Conservation (phyloP, 2,113 vertebrate genomes). For the Pluvianellus socialis region DNA sequence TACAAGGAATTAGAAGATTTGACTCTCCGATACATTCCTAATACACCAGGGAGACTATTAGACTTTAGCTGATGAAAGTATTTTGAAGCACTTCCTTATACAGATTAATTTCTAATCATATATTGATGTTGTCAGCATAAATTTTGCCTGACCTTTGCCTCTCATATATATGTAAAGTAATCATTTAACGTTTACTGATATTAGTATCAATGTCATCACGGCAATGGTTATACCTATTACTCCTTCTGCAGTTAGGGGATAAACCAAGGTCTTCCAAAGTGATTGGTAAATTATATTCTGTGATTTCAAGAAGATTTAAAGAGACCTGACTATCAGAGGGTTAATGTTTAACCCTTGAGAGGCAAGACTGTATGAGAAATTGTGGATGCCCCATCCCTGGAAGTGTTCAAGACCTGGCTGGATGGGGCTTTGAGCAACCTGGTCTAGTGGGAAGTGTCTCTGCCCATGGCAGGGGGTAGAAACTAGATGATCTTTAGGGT, state of each 20-base stretch:
- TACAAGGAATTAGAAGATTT: not conserved
- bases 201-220: not conserved
- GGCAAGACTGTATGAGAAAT: not conserved
- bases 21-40: not conserved
- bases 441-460: too few relatives aligned
- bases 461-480: too few relatives aligned
- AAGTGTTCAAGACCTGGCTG: too few relatives aligned
- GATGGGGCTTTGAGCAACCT: too few relatives aligned
- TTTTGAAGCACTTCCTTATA: not conserved
- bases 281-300: not conserved
- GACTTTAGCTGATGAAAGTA: not conserved
- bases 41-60: not conserved
- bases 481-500: too few relatives aligned
- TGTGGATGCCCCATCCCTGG: too few relatives aligned
- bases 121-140: not conserved
- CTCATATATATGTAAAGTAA: not conserved
- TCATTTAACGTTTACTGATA: not conserved
- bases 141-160: not conserved
- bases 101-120: not conserved
- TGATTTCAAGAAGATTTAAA: not conserved
- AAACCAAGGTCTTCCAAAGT: not conserved
- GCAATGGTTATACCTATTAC: not conserved
- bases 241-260: not conserved
- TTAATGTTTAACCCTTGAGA: not conserved
- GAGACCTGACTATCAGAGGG: not conserved